phyloP scores from a whole-genome alignment of 2,888 invertebrate genomes.

The Perithous albicinctus region DNA sequence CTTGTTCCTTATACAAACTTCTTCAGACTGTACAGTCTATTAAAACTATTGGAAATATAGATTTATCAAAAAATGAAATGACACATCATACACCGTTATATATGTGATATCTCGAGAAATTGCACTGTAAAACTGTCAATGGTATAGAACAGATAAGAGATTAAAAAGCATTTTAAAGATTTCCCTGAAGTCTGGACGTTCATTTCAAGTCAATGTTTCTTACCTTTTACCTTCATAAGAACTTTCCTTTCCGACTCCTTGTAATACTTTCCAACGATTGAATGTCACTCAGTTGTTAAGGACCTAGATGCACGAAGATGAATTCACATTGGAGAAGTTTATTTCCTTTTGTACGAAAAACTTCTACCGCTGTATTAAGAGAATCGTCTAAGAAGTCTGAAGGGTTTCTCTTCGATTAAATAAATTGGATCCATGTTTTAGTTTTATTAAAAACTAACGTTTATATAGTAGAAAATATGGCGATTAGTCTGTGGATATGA shows the following conservation, averaged over 20 bases:
- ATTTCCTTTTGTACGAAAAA: background rate
- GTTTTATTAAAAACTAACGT: background rate
- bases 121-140: background rate
- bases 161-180: slow-evolving; percentile 57
- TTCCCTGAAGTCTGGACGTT: slow-evolving; percentile 47
- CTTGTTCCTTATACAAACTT: background rate
- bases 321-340: slow-evolving; percentile 20
- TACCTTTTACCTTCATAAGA: background rate
- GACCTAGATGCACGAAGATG: background rate
- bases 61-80: background rate
- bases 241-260: background rate
- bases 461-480: background rate
- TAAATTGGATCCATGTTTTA: background rate
- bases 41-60: background rate
- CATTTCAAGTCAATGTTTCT: background rate
- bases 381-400: background rate
- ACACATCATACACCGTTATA: background rate
- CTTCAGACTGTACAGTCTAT: background rate
- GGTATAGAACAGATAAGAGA: background rate
- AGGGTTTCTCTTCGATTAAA: background rate
- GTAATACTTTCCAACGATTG: slow-evolving; percentile 18
- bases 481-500: background rate
- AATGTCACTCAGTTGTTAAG: slow-evolving; percentile 14
- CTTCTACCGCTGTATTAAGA: background rate
- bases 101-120: background rate